These are phyloP conservation scores for Cheilosia urbana DNA, from an alignment of 2,888 invertebrate genomes.

Conservation along the genomic window DNA sequence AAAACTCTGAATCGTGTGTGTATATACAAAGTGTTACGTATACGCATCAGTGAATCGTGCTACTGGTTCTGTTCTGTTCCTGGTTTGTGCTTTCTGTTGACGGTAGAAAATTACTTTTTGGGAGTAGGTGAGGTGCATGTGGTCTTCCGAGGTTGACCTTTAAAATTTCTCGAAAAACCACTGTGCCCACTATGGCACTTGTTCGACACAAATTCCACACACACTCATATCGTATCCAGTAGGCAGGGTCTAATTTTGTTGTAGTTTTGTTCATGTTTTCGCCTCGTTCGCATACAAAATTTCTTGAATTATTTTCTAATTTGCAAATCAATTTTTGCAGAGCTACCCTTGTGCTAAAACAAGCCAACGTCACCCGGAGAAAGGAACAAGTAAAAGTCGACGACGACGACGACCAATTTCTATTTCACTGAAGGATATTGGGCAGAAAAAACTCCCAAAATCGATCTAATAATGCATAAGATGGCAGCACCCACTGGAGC, in stretches of 20 bases:
- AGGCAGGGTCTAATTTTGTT: conserved; percentile 4
- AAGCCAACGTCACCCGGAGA: background rate
- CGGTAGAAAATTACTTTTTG: conserved; percentile 60
- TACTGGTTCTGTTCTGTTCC: conserved; percentile 39
- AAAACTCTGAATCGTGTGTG: conserved; percentile 50
- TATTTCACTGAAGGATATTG: conserved; percentile 23
- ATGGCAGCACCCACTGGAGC: conserved; percentile 81
- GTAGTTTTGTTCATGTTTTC: conserved; percentile 68
- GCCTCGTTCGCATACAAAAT: conserved; percentile 62
- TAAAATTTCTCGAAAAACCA: conserved; percentile 36
- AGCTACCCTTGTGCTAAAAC: background rate
- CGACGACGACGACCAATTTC: conserved; percentile 16
- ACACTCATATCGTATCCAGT: conserved; percentile 2
- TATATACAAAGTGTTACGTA: conserved; percentile 79
- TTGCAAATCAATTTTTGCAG: background rate
- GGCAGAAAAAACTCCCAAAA: conserved; percentile 55
- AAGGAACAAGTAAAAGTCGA: too few relatives aligned
- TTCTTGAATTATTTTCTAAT: conserved; percentile 22
- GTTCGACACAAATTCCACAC: conserved; percentile 13
- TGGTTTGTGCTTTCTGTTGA: conserved; percentile 64
- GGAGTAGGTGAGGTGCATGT: conserved; percentile 63
- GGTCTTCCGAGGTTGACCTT: conserved; percentile 59
- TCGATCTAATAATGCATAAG: conserved; percentile 80
- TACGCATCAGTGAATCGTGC: conserved; percentile 80
- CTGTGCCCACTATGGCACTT: conserved; percentile 2